Evolutionary conservation across 2,113 vertebrate genomes (phyloP).

Genomic region (Xerus inauris): DNA sequence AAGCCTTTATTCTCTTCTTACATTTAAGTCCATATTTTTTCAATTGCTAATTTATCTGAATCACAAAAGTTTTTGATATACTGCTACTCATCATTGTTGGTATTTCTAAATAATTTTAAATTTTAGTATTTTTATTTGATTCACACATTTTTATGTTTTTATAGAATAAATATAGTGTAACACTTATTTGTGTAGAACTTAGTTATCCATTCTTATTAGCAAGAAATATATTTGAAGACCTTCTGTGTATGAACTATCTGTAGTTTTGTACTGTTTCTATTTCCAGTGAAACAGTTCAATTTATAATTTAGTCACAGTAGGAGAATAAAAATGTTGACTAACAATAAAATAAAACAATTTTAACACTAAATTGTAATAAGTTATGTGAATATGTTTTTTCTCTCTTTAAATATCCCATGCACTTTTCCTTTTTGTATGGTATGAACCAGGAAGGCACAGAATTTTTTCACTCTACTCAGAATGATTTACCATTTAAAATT

Average conservation of each 20-base stretch:
- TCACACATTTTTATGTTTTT: not conserved
- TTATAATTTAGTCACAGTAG: not conserved
- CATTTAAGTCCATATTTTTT: not conserved
- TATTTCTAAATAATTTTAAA: not conserved
- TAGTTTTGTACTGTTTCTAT: not conserved
- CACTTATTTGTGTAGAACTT: not conserved
- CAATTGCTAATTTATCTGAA: not conserved
- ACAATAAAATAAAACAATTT: not conserved
- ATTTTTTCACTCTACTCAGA: not conserved
- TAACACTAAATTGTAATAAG: not conserved
- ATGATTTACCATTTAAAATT: not conserved
- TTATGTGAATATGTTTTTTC: not conserved
- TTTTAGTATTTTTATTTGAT: not conserved
- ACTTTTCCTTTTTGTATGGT: not conserved
- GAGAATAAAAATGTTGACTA: not conserved
- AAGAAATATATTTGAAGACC: too few species aligned
- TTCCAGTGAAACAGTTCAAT: not conserved
- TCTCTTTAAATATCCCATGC: not conserved
- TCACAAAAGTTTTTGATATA: not conserved
- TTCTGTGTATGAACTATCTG: too few species aligned
- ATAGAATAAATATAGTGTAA: not conserved
- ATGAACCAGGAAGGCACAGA: not conserved
- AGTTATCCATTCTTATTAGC: not conserved
- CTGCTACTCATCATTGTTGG: not conserved
- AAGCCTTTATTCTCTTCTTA: not conserved